Evolutionary conservation across 2,113 vertebrate species (phyloP), one percentile per base, ranked within the genome.

Genomic region (Vireo altiloquus): DNA sequence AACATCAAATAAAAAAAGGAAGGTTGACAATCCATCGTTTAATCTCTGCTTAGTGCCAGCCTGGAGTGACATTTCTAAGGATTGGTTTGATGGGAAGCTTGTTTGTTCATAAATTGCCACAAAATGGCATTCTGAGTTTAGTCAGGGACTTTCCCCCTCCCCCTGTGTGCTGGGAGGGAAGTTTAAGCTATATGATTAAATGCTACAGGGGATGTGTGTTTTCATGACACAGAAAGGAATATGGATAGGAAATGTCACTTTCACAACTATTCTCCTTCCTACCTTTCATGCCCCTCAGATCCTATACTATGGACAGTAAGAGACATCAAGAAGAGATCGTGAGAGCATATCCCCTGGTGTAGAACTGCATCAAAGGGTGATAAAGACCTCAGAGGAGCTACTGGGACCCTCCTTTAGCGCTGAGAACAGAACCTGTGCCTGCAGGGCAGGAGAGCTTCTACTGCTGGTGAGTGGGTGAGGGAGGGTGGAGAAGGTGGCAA

Each of bases 51-150:
- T 91, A 94, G 95, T 91, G 86, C 96, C 95, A 96, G 84, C 91
- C 92, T 66, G 80, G 91, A 97, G 89, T 97, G 97, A 97, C 96
- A 97, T 97, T 97, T 97, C 96, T 97, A 91, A 96, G 92, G 95
- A 96, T 83, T 96, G 95, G 95, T 96, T 96, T 97, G 97, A 97
- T 97, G 89, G 95, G 91, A 91, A 95, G 89, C 64, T 97, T 97
- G 95, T 97, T 97, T 97, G 96, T 96, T 97, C 95, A 96, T 96
- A 97, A 97, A 97, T 95, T 96, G 97, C 93, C 96, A 97, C 94
- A 96, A 97, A 97, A 97, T 96, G 95, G 97, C 96, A 97, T 96
- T 97, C 94, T 91, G 85, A 90, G 56, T 95, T 94, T 96, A 96
- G 77, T 87, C 82, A 90, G 89, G 77, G 83, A 83, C 80, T 93